Base-by-base conservation (phyloP, 1,140 invertebrate species). In the Drosophila littoralis region DNA sequence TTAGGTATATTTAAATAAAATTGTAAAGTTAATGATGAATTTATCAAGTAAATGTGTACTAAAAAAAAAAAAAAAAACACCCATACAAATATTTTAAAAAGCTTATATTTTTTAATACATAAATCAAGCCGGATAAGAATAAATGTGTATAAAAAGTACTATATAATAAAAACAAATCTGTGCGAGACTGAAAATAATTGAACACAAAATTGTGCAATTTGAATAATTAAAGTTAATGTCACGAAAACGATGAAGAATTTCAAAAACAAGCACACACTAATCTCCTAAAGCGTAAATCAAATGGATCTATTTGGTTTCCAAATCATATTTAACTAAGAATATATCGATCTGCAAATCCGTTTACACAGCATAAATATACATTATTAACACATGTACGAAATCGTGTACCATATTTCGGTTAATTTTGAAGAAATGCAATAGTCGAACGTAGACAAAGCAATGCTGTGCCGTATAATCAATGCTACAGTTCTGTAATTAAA, bases 1-100 rank as follows among this genome's bases (percentile, higher is more conserved):
- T 76, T 85, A 85, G 74, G 75, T 79, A 88, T 88, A 88, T 88
- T 69, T 86, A 82, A 88, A 77, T 73, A 50, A 60, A 79, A 67
- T 35, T 85, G 75, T 86, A 88, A 88, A 81, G 69, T 86, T 73
- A 76, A 78, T 82, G 74, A 88, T 88, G 82, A 85, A 85, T 82
- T 85, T 88, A 88, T 82, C 79, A 66, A 82, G 75, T 76, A 88
- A 88, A 76, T 66, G 77, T 82, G 71, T 85, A 85, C 83, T 86
- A 88, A 86, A 70, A 72, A 72, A 59, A 58, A 72, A 72, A 59
- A 58, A 54, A 17, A 69, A 58, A 52, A 32, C 64, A 57, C 52
- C 65, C 65, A 45, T 57, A 50, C 58, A 79, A 57, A 81, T 81
- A 85, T 85, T 85, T 85, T 66, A 82, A 82, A 85, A 85, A 69